These are phyloP conservation scores for Gobius niger DNA, from an alignment of 2,113 vertebrate genomes.

Conservation along the genomic window DNA sequence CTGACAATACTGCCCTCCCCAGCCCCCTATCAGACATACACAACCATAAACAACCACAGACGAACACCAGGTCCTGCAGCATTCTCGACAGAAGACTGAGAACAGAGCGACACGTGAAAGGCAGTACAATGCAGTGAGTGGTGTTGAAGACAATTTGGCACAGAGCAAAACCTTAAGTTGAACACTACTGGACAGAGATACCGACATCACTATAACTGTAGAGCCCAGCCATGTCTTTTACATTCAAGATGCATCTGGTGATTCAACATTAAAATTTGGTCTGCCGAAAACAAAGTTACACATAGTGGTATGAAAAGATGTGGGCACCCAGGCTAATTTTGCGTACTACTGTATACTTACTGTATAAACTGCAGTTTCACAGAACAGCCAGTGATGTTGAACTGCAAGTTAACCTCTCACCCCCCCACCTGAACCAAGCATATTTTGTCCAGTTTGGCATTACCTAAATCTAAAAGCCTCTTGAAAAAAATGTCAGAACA, in stretches of 20 bases:
- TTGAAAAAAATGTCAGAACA: too few relatives aligned
- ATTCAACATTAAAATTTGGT: not conserved
- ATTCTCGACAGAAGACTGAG: conserved; percentile 18
- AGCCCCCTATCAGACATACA: conserved; percentile 29
- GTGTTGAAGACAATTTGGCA: conserved; percentile 23
- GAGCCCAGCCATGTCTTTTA: not conserved
- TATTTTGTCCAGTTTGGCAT: too few relatives aligned
- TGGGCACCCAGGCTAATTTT: too few relatives aligned
- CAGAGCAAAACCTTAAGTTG: conserved; percentile 15
- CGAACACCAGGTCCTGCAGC: conserved; percentile 23
- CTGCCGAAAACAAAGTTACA: not conserved
- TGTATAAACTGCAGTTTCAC: too few relatives aligned
- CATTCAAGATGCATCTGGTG: not conserved
- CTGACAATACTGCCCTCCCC: conserved; percentile 64
- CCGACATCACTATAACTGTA: not conserved
- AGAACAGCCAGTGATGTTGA: too few relatives aligned
- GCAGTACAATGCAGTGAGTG: conserved; percentile 9
- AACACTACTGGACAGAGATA: conserved; percentile 41
- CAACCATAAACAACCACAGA: conserved; percentile 42
- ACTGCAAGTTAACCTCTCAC: too few relatives aligned
- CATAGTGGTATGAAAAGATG: too few relatives aligned
- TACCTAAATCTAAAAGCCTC: too few relatives aligned
- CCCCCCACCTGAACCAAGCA: too few relatives aligned
- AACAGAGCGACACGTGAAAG: conserved; percentile 34
- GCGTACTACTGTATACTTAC: too few relatives aligned